Conservation (phyloP, 2,888 invertebrate species). For the Chaetoderma sp. region DNA sequence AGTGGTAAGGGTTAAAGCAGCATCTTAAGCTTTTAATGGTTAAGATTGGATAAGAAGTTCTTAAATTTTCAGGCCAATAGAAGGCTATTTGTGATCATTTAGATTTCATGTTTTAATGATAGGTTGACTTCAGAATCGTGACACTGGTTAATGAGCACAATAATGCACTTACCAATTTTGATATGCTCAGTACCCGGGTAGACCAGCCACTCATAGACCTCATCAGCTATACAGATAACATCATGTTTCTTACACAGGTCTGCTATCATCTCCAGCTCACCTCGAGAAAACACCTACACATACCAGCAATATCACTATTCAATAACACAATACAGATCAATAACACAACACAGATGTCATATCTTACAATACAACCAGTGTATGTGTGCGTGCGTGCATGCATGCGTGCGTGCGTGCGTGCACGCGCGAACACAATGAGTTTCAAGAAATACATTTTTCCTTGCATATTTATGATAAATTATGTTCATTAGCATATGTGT, state of each 20-base stretch:
- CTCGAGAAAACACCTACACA: constrained; percentile 65
- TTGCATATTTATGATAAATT: too few species aligned
- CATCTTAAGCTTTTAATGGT: too few species aligned
- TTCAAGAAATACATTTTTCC: too few species aligned
- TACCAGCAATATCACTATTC: constrained; percentile 22
- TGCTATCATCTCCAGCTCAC: constrained; percentile 78
- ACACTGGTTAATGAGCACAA: not conserved
- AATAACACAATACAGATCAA: not conserved
- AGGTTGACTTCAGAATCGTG: too few species aligned
- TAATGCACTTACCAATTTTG: constrained; percentile 80
- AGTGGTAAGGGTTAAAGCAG: too few species aligned
- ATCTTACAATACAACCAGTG: not conserved
- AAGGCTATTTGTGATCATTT: too few species aligned
- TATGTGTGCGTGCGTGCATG: not conserved
- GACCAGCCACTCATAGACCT: constrained; percentile 99
- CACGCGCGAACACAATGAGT: too few species aligned
- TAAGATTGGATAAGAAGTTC: too few species aligned
- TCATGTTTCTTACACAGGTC: constrained; percentile 92
- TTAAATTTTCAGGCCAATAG: too few species aligned
- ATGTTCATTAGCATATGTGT: too few species aligned
- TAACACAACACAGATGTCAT: not conserved
- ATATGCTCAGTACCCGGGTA: constrained; percentile 78
- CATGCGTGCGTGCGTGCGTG: not conserved
- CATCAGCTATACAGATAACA: constrained; percentile 92
- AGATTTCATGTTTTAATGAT: too few species aligned